These are phyloP conservation scores for Drosophila suzukii DNA, from an alignment of 1,140 invertebrate species.

Conservation along the genomic window DNA sequence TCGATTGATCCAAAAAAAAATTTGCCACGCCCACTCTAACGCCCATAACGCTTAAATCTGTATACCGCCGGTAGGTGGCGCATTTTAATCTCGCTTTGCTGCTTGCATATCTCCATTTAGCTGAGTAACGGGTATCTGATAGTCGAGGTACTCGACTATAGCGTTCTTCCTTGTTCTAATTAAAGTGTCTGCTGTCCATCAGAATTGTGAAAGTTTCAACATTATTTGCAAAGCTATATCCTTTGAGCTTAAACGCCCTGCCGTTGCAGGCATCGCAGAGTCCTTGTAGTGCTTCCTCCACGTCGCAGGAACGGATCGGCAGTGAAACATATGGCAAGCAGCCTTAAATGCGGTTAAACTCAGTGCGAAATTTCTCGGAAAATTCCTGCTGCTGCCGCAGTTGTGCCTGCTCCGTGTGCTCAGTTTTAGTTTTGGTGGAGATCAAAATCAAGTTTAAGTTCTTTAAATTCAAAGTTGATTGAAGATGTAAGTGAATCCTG, in stretches of 20 bases:
- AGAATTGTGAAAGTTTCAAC: neutral
- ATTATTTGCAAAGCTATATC: neutral
- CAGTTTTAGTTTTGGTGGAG: constrained; percentile 40
- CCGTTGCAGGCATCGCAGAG: constrained; percentile 10
- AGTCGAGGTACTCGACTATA: no score
- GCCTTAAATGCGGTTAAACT: constrained; percentile 59
- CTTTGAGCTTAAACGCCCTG: neutral
- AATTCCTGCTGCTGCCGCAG: constrained; percentile 52
- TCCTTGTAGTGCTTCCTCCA: constrained; percentile 48
- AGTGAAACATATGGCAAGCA: constrained; percentile 52
- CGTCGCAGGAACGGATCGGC: constrained; percentile 32
- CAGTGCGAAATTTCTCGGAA: constrained; percentile 24
- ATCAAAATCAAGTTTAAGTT: constrained; percentile 57
- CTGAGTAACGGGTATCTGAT: no score
- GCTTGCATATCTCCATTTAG: no score
- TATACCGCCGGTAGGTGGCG: no score
- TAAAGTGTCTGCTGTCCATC: constrained; percentile 47
- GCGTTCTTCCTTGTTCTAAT: no score
- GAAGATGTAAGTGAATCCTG: constrained; percentile 38
- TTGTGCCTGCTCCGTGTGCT: constrained; percentile 45
- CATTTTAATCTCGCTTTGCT: no score
- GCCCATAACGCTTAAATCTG: no score
- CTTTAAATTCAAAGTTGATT: constrained; percentile 54
- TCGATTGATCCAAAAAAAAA: no score
- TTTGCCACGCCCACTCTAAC: no score